Evolutionary conservation across 2,113 vertebrate species (phyloP), one percentile per base, ranked within the genome.

Genomic region (Ibidorhyncha struthersii): DNA sequence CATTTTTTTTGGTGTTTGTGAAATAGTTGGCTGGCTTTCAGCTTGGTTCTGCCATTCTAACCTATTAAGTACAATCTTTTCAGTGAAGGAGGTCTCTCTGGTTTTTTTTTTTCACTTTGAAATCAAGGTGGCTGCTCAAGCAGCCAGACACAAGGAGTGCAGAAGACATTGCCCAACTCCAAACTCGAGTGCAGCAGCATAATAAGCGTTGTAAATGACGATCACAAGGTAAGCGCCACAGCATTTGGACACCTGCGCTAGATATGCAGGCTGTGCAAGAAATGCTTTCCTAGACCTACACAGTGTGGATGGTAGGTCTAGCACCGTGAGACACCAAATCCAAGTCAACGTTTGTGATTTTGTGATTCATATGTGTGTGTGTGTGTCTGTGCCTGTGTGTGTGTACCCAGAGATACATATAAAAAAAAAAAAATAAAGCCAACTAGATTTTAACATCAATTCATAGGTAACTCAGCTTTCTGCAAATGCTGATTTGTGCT

Each of bases 11-110:
- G 6, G 3, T 36, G 7, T 36, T 95, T 66, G 19, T 49, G 36
- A 34, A 62, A n/a, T 0, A 0, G 3, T 29, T 69, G 4, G 4
- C n/a, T 73, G 34, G 2, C 62, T 82, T 91, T 45, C n/a, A 78
- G 20, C 19, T 82, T 86, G 23, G 12, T 58, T 90, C 49, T 84
- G 27, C 67, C 30, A 32, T 41, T 49, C 22, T 65, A 26, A 65
- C 5, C 3, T 4, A 74, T 27, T 55, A 59, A 62, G 26, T 36
- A 43, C 5, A 43, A 19, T 8, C 2, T 58, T 81, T 63, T 70
- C 18, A 50, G 0, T 1, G 50, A 78, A 81, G 59, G 13, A 50
- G 12, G 6, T 34, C 56, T 77, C 3, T 63, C 53, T 86, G 3
- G n/a, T n/a, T n/a, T n/a, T 30, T 74, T 15, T 90, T 89, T 62